Evolutionary conservation across 2,797 vertebrate genomes (phyloP).

Genomic region (Pelobates cultripes): DNA sequence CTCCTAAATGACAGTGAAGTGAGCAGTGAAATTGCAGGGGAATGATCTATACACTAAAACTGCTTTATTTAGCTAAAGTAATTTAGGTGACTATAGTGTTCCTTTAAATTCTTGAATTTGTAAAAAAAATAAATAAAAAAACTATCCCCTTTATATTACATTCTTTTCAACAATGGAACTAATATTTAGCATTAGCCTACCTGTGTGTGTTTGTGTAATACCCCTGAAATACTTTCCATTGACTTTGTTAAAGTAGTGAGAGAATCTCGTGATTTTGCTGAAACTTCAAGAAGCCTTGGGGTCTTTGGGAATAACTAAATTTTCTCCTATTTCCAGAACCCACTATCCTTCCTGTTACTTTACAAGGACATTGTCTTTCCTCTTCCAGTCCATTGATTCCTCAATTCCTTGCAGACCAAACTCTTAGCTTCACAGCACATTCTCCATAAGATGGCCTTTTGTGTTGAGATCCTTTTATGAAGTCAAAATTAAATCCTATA

Average conservation of each 20-base stretch:
- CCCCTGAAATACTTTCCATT: slow-evolving; percentile 30
- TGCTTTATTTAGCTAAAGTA: no score
- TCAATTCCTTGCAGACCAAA: slow-evolving; percentile 42
- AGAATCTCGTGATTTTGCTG: not conserved
- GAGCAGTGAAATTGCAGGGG: no score
- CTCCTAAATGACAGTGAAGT: no score
- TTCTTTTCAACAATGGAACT: no score
- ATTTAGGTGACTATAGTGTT: no score
- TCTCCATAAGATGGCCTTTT: slow-evolving; percentile 41
- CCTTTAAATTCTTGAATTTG: not conserved
- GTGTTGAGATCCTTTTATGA: slow-evolving; percentile 30
- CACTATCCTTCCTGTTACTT: slow-evolving; percentile 7
- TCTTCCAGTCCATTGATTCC: not conserved
- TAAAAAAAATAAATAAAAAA: not conserved
- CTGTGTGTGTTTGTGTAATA: not conserved
- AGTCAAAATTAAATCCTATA: slow-evolving; percentile 52
- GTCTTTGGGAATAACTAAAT: slow-evolving; percentile 34
- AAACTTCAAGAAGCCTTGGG: slow-evolving; percentile 28
- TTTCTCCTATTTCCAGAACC: slow-evolving; percentile 8
- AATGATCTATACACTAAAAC: no score
- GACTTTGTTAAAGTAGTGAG: slow-evolving; percentile 36
- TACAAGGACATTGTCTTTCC: slow-evolving; percentile 39
- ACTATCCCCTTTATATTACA: no score
- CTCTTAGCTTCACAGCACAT: slow-evolving; percentile 31
- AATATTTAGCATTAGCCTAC: no score